phyloP scores from a whole-genome alignment of 2,888 invertebrate genomes.

The Odontocerum albicorne region DNA sequence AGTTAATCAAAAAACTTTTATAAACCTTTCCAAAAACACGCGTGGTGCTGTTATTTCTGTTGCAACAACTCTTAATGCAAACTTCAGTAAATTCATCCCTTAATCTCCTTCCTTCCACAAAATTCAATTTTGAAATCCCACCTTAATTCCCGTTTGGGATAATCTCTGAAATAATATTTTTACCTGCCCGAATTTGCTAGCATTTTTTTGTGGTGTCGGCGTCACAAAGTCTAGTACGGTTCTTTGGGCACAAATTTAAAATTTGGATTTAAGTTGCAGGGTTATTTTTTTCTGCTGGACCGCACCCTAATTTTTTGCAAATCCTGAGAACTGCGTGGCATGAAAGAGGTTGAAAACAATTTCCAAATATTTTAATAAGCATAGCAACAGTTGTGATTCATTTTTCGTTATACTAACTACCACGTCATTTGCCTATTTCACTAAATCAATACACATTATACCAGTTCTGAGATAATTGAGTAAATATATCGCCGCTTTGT shows the following conservation, averaged over 20 bases:
- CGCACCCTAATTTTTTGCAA: slow-evolving; percentile 29
- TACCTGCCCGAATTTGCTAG: slow-evolving; percentile 10
- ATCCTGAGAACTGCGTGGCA: slow-evolving; percentile 26
- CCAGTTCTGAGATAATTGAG: too few relatives aligned
- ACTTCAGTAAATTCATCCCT: too few relatives aligned
- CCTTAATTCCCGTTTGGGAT: slow-evolving; percentile 6
- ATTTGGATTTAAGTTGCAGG: slow-evolving; percentile 17
- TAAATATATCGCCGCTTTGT: too few relatives aligned
- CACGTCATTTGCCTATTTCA: neutral
- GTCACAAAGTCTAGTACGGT: slow-evolving; percentile 33
- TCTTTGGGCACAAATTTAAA: slow-evolving; percentile 17
- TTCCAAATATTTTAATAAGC: too few relatives aligned
- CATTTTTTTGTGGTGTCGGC: slow-evolving; percentile 32
- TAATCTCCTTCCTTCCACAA: too few relatives aligned
- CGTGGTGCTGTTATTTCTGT: too few relatives aligned
- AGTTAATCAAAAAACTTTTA: too few relatives aligned
- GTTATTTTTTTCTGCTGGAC: slow-evolving; percentile 21
- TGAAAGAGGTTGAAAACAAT: slow-evolving; percentile 1
- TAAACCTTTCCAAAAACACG: too few relatives aligned
- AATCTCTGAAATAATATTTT: slow-evolving; percentile 10
- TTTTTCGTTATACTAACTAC: neutral
- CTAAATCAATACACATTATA: neutral
- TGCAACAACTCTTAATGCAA: too few relatives aligned
- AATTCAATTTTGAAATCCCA: slow-evolving; percentile 13
- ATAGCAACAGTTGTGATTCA: too few relatives aligned